phyloP scores from a whole-genome alignment of 2,888 invertebrate species.

The Merodon equestris region DNA sequence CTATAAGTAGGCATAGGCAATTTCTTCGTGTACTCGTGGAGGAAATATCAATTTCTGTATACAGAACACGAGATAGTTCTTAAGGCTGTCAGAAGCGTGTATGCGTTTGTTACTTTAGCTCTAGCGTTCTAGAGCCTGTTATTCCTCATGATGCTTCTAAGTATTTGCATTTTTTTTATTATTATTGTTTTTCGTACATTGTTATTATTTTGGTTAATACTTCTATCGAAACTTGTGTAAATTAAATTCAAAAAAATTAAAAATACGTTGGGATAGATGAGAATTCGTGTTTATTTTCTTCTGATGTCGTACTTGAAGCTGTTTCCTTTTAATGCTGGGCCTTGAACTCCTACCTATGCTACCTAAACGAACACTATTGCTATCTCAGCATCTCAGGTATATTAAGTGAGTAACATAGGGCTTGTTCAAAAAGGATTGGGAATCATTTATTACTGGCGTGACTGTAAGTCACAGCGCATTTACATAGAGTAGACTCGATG shows the following conservation, averaged over 20 bases:
- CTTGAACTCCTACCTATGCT: no score
- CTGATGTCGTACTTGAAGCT: no score
- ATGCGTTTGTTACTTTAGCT: slow-evolving; percentile 2
- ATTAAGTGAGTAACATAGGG: no score
- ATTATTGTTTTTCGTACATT: slow-evolving; percentile 11
- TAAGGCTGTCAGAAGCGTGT: slow-evolving; percentile 52
- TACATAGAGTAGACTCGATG: no score
- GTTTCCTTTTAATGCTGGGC: no score
- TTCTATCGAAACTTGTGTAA: slow-evolving; percentile 22
- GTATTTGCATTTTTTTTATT: slow-evolving; percentile 21
- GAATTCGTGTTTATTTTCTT: background rate
- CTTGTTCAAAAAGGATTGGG: no score
- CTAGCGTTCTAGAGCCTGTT: slow-evolving; percentile 35
- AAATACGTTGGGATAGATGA: background rate
- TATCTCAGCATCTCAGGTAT: no score
- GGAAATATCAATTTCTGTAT: slow-evolving; percentile 25
- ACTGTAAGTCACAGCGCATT: no score
- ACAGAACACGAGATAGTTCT: slow-evolving; percentile 25
- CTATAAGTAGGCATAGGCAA: slow-evolving; percentile 49
- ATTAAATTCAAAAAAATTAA: background rate
- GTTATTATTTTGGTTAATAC: slow-evolving; percentile 43
- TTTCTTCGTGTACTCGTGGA: slow-evolving; percentile 17
- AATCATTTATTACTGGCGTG: no score
- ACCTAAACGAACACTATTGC: no score
- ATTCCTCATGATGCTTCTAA: slow-evolving; percentile 17